Conservation (phyloP, 2,888 invertebrate genomes). For the Apotomis turbidana region DNA sequence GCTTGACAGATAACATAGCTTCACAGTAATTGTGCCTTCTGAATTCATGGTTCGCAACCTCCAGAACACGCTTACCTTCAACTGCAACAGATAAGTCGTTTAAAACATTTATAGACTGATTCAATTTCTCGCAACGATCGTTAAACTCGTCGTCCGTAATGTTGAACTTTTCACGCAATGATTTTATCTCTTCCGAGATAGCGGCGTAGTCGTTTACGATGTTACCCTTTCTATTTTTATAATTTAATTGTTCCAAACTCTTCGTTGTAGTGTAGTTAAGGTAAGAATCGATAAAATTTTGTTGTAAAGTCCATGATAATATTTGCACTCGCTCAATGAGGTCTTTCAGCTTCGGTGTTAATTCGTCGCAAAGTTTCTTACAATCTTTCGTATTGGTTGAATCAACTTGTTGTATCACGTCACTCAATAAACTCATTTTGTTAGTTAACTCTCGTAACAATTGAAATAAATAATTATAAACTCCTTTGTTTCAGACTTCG, state of each 20-base stretch:
- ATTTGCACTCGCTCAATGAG: constrained; percentile 69
- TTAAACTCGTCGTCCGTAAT: constrained; percentile 62
- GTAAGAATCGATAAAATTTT: constrained; percentile 70
- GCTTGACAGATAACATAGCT: constrained; percentile 64
- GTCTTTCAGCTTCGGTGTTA: constrained; percentile 65
- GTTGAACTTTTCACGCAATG: constrained; percentile 54
- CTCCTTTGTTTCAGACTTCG: constrained; percentile 45
- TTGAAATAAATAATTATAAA: not conserved
- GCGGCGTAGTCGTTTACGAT: constrained; percentile 61
- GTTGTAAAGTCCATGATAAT: constrained; percentile 72
- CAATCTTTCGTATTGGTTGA: constrained; percentile 64
- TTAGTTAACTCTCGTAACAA: not conserved
- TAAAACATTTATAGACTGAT: constrained; percentile 56
- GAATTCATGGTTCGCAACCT: constrained; percentile 71
- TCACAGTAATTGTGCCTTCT: constrained; percentile 67
- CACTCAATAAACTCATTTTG: constrained; percentile 73
- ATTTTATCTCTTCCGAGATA: constrained; percentile 54
- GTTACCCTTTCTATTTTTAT: constrained; percentile 66
- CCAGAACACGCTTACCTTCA: constrained; percentile 66
- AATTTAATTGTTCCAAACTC: constrained; percentile 74
- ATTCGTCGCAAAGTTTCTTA: constrained; percentile 64
- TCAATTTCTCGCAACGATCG: constrained; percentile 58
- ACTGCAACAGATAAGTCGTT: constrained; percentile 62
- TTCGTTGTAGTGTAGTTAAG: constrained; percentile 69
- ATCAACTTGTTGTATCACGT: constrained; percentile 68